Base-by-base conservation (phyloP, 1,140 invertebrate species). In the Nebria ingens region DNA sequence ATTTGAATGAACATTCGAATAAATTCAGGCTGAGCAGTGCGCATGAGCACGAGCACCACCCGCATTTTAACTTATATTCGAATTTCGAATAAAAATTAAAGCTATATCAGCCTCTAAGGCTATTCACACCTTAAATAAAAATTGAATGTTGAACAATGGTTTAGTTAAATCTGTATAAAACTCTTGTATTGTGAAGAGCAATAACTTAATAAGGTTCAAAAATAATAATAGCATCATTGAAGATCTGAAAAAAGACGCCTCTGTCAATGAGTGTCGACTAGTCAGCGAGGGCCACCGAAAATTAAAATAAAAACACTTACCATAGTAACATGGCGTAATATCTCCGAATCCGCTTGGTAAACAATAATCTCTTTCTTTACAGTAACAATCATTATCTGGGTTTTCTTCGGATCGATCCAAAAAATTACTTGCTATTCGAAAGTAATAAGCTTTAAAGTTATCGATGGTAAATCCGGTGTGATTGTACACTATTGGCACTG, bases 301-400 rank as follows among this genome's bases (percentile, higher is more conserved):
- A 56, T 49, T 11, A 19, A 40, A 19, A 56, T 25, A 34, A 25
- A 29, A 34, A 65, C 58, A 76, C 78, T 78, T 67, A 83, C 83
- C 80, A 66, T 84, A 88, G 59, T 87, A 87, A 62, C 87, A 89
- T 0, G 85, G 82, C 0, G 83, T 79, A 0, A 88, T 59, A 56
- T 79, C 81, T 0, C 79, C 76, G 0, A 87, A 61, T 0, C 86
- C 86, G 54, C 73, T 74, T n/a, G 77, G 76, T 9, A 84, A 62
- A 53, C 81, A 82, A 2, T 68, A 67, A 1, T 69, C 61, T 19
- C 68, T 69, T 2, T 77, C 70, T 6, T 63, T 66, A 59, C 83
- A 86, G 21, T 79, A 79, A 56, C 82, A 88, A 2, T 73, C 69
- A 23, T 83, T 86, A 0, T 82, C 75, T 0, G 78, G 71, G 58